Percentiles rank a stretch among this genome's conserved stretches.
Conservation (phyloP, 2,888 invertebrate genomes). For the Lamproptera curius region DNA sequence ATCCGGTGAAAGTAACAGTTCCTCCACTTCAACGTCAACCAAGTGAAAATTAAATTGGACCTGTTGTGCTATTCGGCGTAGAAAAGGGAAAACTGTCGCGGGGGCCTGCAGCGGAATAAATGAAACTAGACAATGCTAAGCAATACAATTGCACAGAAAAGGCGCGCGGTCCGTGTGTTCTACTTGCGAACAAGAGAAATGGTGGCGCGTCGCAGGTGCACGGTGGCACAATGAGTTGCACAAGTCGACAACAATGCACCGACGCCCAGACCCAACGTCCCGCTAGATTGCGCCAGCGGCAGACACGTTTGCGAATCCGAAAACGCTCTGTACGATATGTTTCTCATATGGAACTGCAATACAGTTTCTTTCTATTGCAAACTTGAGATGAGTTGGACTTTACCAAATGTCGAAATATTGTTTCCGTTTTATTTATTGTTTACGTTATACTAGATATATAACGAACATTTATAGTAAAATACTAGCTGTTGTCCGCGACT, state of each 20-base stretch:
- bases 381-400: too few species aligned
- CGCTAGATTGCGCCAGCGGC: constrained; percentile 8
- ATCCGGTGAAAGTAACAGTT: neutral
- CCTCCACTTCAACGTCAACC: constrained; percentile 1
- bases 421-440: neutral
- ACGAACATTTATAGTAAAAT: too few species aligned
- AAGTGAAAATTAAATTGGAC: constrained; percentile 3
- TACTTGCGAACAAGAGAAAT: constrained; percentile 65
- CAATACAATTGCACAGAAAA: constrained; percentile 73
- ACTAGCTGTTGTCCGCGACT: too few species aligned
- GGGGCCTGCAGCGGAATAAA: constrained; percentile 46
- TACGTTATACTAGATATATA: too few species aligned
- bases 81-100: constrained; percentile 52
- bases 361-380: too few species aligned
- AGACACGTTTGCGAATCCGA: constrained; percentile 12
- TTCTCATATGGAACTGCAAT: too few species aligned
- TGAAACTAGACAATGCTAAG: constrained; percentile 64
- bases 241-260: constrained; percentile 43
- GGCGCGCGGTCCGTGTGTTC: constrained; percentile 62
- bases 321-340: too few species aligned
- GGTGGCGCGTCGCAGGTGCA: constrained; percentile 58
- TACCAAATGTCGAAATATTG: too few species aligned
- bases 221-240: constrained; percentile 42
- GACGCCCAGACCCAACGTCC: constrained; percentile 31
- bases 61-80: constrained; percentile 25